A percentile compares a stretch with the other conserved stretches of the same genome.
phyloP scores from a whole-genome alignment of 2,797 vertebrate genomes.

The Delichon dasypus region DNA sequence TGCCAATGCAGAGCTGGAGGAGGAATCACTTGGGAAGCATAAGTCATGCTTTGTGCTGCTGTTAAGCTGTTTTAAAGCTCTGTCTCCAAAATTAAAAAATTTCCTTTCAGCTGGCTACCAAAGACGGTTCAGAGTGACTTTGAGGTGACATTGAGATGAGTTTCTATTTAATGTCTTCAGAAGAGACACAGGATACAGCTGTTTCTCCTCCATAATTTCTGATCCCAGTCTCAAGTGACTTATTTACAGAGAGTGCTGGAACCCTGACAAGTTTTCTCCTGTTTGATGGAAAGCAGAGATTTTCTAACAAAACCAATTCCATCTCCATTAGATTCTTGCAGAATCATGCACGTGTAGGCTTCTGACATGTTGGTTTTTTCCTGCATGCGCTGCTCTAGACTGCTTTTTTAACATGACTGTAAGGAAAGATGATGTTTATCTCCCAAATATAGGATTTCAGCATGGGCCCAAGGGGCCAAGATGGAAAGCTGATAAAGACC shows the following conservation, averaged over 20 bases:
- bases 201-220: background rate
- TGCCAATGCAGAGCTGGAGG: background rate
- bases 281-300: background rate
- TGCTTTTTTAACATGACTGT: background rate
- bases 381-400: background rate
- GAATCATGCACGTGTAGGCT: background rate
- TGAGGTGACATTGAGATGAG: background rate
- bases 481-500: constrained; percentile 66
- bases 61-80: background rate
- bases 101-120: background rate
- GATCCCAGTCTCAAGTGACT: background rate
- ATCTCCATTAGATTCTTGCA: background rate
- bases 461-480: constrained; percentile 63
- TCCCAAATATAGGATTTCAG: constrained; percentile 69
- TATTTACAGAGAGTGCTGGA: background rate
- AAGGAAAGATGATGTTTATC: background rate
- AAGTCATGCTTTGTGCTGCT: background rate
- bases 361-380: background rate
- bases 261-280: background rate
- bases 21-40: background rate
- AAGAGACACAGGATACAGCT: background rate
- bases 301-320: background rate
- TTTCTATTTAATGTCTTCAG: background rate
- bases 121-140: background rate
- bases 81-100: background rate